Evolutionary conservation across 2,113 vertebrate species (phyloP).

Genomic region (Oriolus oriolus): DNA sequence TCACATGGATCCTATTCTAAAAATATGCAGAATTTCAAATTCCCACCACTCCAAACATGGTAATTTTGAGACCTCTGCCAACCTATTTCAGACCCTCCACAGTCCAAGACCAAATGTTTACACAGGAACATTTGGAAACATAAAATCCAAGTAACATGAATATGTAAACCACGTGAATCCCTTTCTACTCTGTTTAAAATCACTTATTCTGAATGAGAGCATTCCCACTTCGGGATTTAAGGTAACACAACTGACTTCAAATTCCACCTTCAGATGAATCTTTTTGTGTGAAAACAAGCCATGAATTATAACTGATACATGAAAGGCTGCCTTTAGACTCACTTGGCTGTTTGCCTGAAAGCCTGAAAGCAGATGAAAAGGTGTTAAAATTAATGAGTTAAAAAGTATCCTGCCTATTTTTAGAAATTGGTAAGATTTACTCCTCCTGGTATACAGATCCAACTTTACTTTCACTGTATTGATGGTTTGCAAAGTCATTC

Average conservation of each 20-base stretch:
- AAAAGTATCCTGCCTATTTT: background rate
- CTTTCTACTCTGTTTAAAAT: background rate
- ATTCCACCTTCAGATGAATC: background rate
- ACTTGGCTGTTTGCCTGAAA: background rate
- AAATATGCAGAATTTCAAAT: background rate
- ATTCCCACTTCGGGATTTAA: background rate
- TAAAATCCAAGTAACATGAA: background rate
- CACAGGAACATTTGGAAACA: background rate
- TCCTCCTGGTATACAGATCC: background rate
- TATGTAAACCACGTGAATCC: background rate
- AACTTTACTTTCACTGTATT: background rate
- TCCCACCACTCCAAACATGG: background rate
- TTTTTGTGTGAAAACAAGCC: background rate
- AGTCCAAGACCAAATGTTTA: background rate
- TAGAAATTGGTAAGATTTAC: background rate
- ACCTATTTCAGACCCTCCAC: background rate
- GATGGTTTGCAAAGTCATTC: background rate
- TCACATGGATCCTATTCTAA: background rate
- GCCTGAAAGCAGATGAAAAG: background rate
- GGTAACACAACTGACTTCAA: background rate
- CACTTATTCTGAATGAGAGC: background rate
- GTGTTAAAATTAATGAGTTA: background rate
- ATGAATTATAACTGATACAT: background rate
- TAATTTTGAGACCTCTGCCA: background rate
- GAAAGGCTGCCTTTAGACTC: background rate